Conservation (phyloP, 1,140 invertebrate genomes). For the Heterodera schachtii region DNA sequence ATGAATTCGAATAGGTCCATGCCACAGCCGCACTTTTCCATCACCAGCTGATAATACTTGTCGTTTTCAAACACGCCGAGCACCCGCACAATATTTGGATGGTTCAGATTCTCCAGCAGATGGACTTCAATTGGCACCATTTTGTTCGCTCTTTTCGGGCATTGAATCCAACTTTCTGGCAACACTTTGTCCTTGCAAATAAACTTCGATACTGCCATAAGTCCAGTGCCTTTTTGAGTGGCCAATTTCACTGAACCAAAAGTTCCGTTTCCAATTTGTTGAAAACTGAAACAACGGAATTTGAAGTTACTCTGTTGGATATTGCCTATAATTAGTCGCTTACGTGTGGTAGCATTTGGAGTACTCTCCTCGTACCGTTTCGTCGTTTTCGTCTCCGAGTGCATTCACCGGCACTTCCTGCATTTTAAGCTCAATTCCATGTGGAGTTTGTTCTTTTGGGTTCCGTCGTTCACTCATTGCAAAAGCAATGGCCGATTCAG, state of each 20-base stretch:
- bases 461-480: not conserved
- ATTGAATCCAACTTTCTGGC: conserved; percentile 73
- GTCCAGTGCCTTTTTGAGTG: conserved; percentile 71
- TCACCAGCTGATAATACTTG: conserved; percentile 77
- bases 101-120: conserved; percentile 73
- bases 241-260: conserved; percentile 78
- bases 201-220: conserved; percentile 77
- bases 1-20: conserved; percentile 82
- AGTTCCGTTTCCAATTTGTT: conserved; percentile 77
- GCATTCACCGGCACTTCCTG: conserved; percentile 35
- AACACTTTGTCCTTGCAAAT: conserved; percentile 76
- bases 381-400: conserved; percentile 55
- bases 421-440: conserved; percentile 27
- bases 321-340: not conserved
- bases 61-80: conserved; percentile 77
- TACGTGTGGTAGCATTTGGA: conserved; percentile 73
- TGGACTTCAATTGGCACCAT: conserved; percentile 75
- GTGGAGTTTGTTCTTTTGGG: not conserved
- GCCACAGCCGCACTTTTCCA: conserved; percentile 79
- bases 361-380: conserved; percentile 67
- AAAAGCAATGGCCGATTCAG: conserved; percentile 21
- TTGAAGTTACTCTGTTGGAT: not conserved
- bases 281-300: conserved; percentile 59
- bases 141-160: conserved; percentile 36
- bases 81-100: conserved; percentile 77